Evolutionary conservation across 2,113 vertebrate species (phyloP), one percentile per base, ranked within the genome.

Genomic region (Uria lomvia): DNA sequence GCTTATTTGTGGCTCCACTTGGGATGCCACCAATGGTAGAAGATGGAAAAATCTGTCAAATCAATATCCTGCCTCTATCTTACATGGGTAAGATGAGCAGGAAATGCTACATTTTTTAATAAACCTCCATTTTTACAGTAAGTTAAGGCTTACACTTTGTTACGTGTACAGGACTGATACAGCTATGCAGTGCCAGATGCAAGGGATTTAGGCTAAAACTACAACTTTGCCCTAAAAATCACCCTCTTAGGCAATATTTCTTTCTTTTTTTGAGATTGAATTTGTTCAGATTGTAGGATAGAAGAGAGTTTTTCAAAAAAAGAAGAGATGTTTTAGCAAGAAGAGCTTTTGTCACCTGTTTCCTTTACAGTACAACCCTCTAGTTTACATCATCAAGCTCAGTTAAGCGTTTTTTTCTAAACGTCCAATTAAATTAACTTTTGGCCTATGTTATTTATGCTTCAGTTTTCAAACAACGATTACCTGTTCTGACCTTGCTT

Each of bases 101-200:
- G 19, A 65, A 49, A 75, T 77, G 21, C 27, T 82, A 18, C 3
- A 2, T 2, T 16, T 60, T 65, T 52, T 72, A 0, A 0, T 55
- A 58, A 77, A 91, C 21, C 9, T 74, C 47, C 18, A 17, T 63
- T 88, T 71, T 67, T 52, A 72, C 45, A 58, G 12, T 20, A 43
- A 62, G 8, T 32, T 65, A 89, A 42, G 11, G 13, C 18, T 63
- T 47, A 26, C 5, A 15, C 7, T 19, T 91, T 4, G 6, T 60
- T 75, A 30, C 67, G 49, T 0, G 0, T 66, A 62, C 4, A 52
- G 42, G 34, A 53, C 4, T 47, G 70, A 79, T 30, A 50, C 2
- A 78, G 24, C 14, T 62, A n/a, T 29, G 8, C 11, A 56, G 23
- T 30, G 8, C 27, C 29, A 72, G 14, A 66, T 30, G 50, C 22